These are phyloP conservation scores for Lasioglossum baleicum DNA, from an alignment of 1,140 invertebrate genomes.

Conservation along the genomic window DNA sequence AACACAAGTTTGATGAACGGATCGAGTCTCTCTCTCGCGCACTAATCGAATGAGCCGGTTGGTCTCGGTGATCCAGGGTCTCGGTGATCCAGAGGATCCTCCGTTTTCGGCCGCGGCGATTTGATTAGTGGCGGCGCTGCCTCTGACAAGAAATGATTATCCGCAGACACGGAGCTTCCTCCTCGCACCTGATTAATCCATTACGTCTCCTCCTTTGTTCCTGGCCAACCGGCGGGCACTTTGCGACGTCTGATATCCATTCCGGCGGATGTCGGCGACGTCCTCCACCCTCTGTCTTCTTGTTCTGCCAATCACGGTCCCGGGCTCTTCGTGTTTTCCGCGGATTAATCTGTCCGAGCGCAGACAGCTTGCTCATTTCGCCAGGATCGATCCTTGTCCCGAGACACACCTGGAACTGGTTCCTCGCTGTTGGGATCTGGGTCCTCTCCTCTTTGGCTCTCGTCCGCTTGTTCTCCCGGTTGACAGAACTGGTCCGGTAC, in stretches of 20 bases:
- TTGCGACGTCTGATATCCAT: conserved; percentile 32
- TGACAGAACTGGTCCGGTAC: neutral
- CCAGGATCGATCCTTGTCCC: neutral
- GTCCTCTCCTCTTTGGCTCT: too few species aligned
- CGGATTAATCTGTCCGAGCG: conserved; percentile 50
- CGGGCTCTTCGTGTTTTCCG: conserved; percentile 31
- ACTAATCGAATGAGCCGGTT: neutral
- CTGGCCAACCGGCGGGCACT: conserved; percentile 32
- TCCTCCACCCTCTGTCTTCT: neutral
- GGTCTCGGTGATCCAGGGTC: neutral
- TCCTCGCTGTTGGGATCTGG: too few species aligned
- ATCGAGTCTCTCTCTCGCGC: neutral
- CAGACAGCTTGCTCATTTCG: conserved; percentile 22
- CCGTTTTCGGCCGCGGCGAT: neutral
- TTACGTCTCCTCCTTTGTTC: conserved; percentile 55
- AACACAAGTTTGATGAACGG: neutral
- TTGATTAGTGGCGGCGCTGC: conserved; percentile 7
- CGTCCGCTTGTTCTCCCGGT: neutral
- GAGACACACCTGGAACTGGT: too few species aligned
- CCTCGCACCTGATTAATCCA: conserved; percentile 57
- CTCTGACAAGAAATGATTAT: conserved; percentile 42
- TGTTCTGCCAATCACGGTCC: conserved; percentile 53
- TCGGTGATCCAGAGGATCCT: neutral
- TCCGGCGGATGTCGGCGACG: neutral
- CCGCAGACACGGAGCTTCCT: conserved; percentile 33